These are phyloP conservation scores for Athalia circularis DNA, from an alignment of 2,888 invertebrate species.

Conservation along the genomic window DNA sequence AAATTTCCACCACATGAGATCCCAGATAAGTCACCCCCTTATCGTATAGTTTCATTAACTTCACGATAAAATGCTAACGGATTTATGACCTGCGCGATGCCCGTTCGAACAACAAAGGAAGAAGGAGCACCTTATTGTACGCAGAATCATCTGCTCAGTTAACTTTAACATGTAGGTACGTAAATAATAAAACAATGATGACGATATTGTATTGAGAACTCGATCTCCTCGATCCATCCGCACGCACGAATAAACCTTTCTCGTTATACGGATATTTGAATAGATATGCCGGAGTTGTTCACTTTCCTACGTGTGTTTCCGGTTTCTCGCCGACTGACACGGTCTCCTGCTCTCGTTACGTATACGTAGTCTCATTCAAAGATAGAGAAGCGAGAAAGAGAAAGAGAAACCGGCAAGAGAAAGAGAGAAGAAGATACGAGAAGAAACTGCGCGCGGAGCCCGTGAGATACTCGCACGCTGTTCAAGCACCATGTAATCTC, in stretches of 20 bases:
- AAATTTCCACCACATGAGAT: no score
- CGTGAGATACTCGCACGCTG: conserved; percentile 43
- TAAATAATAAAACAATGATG: background rate
- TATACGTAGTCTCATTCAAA: conserved; percentile 34
- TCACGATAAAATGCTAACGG: conserved; percentile 6
- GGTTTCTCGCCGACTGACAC: conserved; percentile 17
- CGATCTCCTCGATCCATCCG: background rate
- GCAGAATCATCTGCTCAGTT: conserved; percentile 24
- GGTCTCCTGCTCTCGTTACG: conserved; percentile 36
- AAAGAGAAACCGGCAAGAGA: conserved; percentile 20
- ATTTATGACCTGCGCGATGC: background rate
- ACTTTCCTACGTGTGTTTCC: conserved; percentile 39
- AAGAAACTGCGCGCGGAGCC: background rate
- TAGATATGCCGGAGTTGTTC: conserved; percentile 9
- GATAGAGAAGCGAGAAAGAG: conserved; percentile 10
- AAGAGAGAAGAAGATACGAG: conserved; percentile 23
- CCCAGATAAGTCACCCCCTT: background rate
- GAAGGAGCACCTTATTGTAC: background rate
- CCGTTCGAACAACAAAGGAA: background rate
- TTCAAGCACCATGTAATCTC: conserved; percentile 37
- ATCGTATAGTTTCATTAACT: background rate
- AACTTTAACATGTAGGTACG: background rate
- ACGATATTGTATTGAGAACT: background rate
- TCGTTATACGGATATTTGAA: conserved; percentile 14
- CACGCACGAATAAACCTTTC: background rate